phyloP scores from a whole-genome alignment of 2,888 invertebrate species.

The Drosophila koepferae region DNA sequence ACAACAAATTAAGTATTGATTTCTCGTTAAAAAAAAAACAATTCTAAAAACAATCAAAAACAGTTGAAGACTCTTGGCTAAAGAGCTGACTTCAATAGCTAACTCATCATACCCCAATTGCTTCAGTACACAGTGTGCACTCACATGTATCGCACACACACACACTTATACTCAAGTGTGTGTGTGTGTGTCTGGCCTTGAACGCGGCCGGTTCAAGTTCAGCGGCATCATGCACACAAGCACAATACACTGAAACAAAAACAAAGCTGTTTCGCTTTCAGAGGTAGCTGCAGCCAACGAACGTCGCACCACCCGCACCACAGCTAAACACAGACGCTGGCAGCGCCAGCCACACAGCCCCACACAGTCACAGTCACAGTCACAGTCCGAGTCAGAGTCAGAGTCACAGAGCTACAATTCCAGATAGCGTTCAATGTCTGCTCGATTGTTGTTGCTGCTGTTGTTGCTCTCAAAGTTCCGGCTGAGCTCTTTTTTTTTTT shows the following conservation, averaged over 20 bases:
- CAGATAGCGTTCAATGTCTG: conserved; percentile 54
- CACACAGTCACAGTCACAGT: conserved; percentile 3
- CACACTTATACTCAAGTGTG: conserved; percentile 15
- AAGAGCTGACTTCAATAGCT: conserved; percentile 5
- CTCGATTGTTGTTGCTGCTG: conserved; percentile 19
- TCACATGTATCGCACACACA: conserved; percentile 27
- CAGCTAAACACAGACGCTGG: conserved; percentile 17
- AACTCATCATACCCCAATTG: conserved; percentile 25
- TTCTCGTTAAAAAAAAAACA: too few relatives aligned
- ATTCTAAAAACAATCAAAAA: background rate
- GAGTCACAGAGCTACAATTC: conserved; percentile 34
- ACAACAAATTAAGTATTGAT: background rate
- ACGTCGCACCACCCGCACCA: conserved; percentile 48
- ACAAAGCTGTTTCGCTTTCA: conserved; percentile 65
- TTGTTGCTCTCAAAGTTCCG: conserved; percentile 65
- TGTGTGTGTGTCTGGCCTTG: conserved; percentile 61
- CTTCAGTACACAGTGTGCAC: conserved; percentile 34
- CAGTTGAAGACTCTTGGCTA: background rate
- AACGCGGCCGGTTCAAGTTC: conserved; percentile 78
- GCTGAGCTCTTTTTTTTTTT: conserved; percentile 53
- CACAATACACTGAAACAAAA: conserved; percentile 32
- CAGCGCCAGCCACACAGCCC: conserved; percentile 16
- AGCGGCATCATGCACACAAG: conserved; percentile 59
- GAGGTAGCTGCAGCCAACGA: conserved; percentile 42
- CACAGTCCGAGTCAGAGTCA: background rate